A percentile compares a stretch with the other conserved stretches of the same genome.
These are phyloP conservation scores for Oophaga sylvatica DNA, from an alignment of 2,797 vertebrate genomes.

Conservation along the genomic window DNA sequence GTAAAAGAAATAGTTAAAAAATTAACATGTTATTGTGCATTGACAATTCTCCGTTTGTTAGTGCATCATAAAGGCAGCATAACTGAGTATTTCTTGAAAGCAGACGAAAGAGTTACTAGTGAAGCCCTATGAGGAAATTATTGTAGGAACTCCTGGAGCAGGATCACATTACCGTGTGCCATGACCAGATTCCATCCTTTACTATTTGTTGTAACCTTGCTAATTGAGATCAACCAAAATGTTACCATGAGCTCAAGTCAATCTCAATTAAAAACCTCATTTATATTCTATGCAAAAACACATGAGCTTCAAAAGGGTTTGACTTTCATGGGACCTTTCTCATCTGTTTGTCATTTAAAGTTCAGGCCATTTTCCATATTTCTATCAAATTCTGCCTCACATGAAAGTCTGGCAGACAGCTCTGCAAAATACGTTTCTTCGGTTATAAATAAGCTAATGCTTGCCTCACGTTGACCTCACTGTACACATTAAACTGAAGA, in stretches of 20 bases:
- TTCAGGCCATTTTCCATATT: conserved; percentile 85
- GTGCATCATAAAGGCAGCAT: not conserved
- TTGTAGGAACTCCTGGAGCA: conserved; percentile 61
- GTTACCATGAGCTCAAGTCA: conserved; percentile 84
- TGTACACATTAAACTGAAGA: conserved; percentile 65
- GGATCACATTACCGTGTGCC: conserved; percentile 67
- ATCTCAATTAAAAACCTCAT: conserved; percentile 91
- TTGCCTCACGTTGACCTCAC: conserved; percentile 73
- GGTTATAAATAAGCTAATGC: conserved; percentile 85
- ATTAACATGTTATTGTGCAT: not conserved
- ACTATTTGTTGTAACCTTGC: conserved; percentile 82
- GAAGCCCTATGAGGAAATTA: conserved; percentile 13
- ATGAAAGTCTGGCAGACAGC: conserved; percentile 80
- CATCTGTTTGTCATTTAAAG: conserved; percentile 94
- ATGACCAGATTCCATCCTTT: conserved; percentile 80
- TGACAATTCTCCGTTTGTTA: not conserved
- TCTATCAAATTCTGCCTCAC: conserved; percentile 85
- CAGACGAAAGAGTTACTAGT: conserved; percentile 28
- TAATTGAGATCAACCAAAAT: conserved; percentile 87
- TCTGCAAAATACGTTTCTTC: conserved; percentile 82
- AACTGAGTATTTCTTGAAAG: not conserved
- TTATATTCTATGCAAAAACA: conserved; percentile 82
- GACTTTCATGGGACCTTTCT: conserved; percentile 81
- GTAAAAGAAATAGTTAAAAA: not conserved
- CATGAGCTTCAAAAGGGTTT: conserved; percentile 81